Evolutionary conservation across 2,113 vertebrate species (phyloP).

Genomic region (Numenius arquata): DNA sequence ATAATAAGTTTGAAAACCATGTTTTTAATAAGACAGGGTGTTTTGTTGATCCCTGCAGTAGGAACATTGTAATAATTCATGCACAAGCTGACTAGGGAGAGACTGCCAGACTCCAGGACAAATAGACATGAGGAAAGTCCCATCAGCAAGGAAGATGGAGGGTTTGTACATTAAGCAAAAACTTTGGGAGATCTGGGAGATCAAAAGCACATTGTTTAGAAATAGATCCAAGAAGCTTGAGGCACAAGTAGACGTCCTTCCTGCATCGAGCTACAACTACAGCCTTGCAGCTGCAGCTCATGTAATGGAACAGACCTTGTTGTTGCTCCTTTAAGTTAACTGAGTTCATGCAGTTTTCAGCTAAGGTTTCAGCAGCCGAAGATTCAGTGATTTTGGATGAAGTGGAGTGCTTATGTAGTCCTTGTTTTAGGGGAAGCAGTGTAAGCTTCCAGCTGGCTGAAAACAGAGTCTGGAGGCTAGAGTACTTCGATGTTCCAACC

Average conservation of each 20-base stretch:
- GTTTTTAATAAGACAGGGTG: constrained; percentile 23
- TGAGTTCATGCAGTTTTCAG: neutral
- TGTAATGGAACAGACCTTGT: neutral
- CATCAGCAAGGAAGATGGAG: neutral
- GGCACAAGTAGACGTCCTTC: neutral
- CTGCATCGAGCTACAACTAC: neutral
- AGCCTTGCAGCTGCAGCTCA: neutral
- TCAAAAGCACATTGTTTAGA: neutral
- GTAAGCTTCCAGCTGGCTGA: neutral
- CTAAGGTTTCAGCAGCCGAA: neutral
- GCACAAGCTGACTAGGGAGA: neutral
- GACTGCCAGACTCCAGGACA: neutral
- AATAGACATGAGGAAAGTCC: neutral
- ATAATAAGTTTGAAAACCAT: constrained; percentile 25
- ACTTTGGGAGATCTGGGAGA: neutral
- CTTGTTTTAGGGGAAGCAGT: neutral
- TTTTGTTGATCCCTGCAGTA: constrained; percentile 26
- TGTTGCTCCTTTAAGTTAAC: neutral
- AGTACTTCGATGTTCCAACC: neutral
- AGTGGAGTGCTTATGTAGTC: neutral
- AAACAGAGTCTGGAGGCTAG: neutral
- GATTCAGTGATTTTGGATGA: neutral
- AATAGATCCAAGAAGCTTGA: neutral
- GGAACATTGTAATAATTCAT: constrained; percentile 17
- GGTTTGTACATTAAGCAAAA: neutral